Evolutionary conservation across 2,797 vertebrate species (phyloP).

Genomic region (Jordanella pulchra): DNA sequence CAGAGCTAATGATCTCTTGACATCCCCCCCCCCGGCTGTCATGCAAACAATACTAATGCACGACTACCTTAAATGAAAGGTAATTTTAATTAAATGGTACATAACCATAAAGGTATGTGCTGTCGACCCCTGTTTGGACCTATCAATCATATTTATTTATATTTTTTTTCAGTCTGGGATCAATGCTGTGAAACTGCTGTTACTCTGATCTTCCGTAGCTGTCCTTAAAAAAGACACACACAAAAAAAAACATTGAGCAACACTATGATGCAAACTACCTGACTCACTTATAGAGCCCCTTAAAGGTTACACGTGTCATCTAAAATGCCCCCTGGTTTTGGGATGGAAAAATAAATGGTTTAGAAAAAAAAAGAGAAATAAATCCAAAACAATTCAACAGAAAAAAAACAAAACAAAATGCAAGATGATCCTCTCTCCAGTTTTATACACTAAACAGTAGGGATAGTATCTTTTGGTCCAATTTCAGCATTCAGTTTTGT

Average conservation of each 20-base stretch:
- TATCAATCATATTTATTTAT: slow-evolving; percentile 20
- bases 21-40: slow-evolving; percentile 9
- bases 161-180: slow-evolving; percentile 66
- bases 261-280: slow-evolving; percentile 28
- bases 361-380: background rate
- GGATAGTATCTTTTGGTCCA: no score
- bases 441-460: no score
- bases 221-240: slow-evolving; percentile 9
- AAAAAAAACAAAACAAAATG: background rate
- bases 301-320: background rate
- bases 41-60: background rate
- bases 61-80: background rate
- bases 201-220: slow-evolving; percentile 40
- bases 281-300: background rate
- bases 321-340: background rate
- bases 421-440: background rate
- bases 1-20: slow-evolving; percentile 5
- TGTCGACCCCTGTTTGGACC: slow-evolving; percentile 18
- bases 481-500: no score
- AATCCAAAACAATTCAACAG: background rate
- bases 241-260: slow-evolving; percentile 34
- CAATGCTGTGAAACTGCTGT: slow-evolving; percentile 51
- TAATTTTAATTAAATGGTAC: slow-evolving; percentile 10
- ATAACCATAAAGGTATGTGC: slow-evolving; percentile 10
- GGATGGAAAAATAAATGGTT: background rate